These are phyloP conservation scores for Lepus oiostolus DNA, from an alignment of 2,797 vertebrate species.

Conservation along the genomic window DNA sequence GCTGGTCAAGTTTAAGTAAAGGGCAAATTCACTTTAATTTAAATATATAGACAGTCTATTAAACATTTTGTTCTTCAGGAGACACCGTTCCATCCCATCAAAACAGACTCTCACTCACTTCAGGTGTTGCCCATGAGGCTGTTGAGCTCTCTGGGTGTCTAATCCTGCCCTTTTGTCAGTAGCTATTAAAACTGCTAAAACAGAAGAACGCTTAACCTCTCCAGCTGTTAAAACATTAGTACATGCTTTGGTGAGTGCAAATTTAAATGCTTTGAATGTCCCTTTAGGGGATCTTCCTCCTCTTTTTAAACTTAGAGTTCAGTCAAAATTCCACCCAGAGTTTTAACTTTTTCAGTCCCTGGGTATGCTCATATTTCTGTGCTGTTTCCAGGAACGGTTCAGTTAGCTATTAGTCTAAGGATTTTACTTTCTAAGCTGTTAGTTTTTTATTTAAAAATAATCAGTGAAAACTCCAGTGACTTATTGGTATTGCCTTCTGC, in stretches of 20 bases:
- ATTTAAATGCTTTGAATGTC: slow-evolving; percentile 77
- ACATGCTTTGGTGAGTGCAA: slow-evolving; percentile 77
- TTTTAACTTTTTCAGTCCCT: slow-evolving; percentile 69
- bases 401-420: slow-evolving; percentile 42
- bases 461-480: background rate
- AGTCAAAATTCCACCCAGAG: slow-evolving; percentile 66
- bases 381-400: background rate
- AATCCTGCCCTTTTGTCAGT: slow-evolving; percentile 76
- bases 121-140: slow-evolving; percentile 63
- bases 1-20: slow-evolving; percentile 76
- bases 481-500: slow-evolving; percentile 21
- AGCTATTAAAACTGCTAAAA: slow-evolving; percentile 80
- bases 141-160: slow-evolving; percentile 55
- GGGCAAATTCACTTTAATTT: slow-evolving; percentile 68
- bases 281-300: slow-evolving; percentile 75
- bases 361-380: slow-evolving; percentile 51
- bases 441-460: slow-evolving; percentile 61
- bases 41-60: slow-evolving; percentile 60
- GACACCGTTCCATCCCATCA: slow-evolving; percentile 52
- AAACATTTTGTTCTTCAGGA: slow-evolving; percentile 71
- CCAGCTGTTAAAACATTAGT: slow-evolving; percentile 81
- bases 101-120: slow-evolving; percentile 55
- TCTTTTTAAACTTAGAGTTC: slow-evolving; percentile 63
- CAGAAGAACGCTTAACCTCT: slow-evolving; percentile 78
- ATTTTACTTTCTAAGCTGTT: slow-evolving; percentile 71